Base-by-base conservation (phyloP, 1,140 invertebrate species). In the Linepithema humile region DNA sequence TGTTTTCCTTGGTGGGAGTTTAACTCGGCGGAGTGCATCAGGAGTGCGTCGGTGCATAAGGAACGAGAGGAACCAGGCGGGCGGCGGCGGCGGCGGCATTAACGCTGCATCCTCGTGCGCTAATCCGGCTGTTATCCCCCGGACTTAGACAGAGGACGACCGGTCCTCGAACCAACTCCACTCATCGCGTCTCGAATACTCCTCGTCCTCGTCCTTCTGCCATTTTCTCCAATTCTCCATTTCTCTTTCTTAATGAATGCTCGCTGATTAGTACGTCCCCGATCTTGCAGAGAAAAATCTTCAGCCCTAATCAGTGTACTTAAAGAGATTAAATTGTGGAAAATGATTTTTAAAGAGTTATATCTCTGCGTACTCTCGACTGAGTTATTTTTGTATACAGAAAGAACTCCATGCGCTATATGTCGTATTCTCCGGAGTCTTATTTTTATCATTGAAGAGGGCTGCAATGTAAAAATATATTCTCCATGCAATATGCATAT, bases 101-200 rank as follows among this genome's bases (percentile, higher is more conserved):
- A 84, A 87, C 59, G 85, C 48, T 82, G 86, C 86, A 85, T 88
- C 62, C 82, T 64, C 43, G 60, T 26, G 40, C 82, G 82, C 82
- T 88, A 88, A 88, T 88, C 86, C 85, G 53, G 70, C 85, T 87
- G 86, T 87, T 87, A 87, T 88, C 87, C 85, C 72, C 74, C 50
- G 62, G 85, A 88, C 86, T 88, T 88, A 80, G 85, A 84, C 82
- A 43, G 43, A 67, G 60, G 60, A 74, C 85, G 60, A 80, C 40
- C 74, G 65, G 74, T 55, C 65, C 85, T 82, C 74, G 85, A 87
- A 84, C 65, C 57, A 59, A 74, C 85, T 57, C 40, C 48, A 43
- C 35, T 20, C 20, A 40, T 75, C 72, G 72, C 57, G 43, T 70
- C 38, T 57, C 64, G 23, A 77, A 65, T 55, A 70, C 64, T 12